Evolutionary conservation across 2,797 vertebrate genomes (phyloP).

Genomic region (Florisuga fusca): DNA sequence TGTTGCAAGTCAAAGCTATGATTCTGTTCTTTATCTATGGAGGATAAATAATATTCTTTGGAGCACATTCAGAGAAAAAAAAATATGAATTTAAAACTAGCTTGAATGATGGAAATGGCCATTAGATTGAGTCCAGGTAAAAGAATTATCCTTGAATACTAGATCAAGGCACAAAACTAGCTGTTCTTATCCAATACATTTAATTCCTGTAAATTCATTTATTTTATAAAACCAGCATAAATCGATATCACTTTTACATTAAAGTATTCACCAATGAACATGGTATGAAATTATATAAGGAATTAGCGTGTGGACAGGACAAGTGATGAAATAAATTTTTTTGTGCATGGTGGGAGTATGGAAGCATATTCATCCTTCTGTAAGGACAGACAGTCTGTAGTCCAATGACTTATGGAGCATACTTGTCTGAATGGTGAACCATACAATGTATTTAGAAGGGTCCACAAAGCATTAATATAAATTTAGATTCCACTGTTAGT

Average conservation of each 20-base stretch:
- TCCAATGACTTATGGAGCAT: not conserved
- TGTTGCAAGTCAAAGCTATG: not conserved
- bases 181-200: not conserved
- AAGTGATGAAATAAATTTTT: not conserved
- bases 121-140: not conserved
- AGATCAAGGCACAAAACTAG: not conserved
- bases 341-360: not conserved
- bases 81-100: not conserved
- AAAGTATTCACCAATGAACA: not conserved
- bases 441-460: not conserved
- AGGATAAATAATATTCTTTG: not conserved
- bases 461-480: not conserved
- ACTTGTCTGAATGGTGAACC: not conserved
- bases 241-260: not conserved
- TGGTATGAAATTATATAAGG: not conserved
- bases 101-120: not conserved
- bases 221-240: not conserved
- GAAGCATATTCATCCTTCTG: not conserved
- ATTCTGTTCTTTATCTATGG: not conserved
- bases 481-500: not conserved
- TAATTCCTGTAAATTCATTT: not conserved
- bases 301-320: not conserved
- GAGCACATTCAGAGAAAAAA: not conserved
- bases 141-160: conserved; percentile 12
- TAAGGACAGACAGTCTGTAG: not conserved